Conservation (phyloP, 2,888 invertebrate genomes). For the Adelphocoris suturalis region DNA sequence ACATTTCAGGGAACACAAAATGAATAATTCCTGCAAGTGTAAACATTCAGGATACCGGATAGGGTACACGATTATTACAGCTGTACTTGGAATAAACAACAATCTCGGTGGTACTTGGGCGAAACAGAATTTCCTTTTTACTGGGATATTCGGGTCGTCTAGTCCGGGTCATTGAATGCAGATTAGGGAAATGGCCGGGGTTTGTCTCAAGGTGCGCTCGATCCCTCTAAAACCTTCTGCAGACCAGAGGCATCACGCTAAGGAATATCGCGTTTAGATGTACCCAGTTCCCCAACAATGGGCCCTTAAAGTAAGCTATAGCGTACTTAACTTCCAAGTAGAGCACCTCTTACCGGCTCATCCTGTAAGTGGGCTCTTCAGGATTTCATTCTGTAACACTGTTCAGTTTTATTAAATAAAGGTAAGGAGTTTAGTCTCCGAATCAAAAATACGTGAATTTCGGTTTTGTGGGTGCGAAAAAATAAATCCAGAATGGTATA, state of each 20-base stretch:
- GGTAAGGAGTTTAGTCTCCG: too few species aligned
- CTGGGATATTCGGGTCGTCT: constrained; percentile 46
- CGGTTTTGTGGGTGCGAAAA: too few species aligned
- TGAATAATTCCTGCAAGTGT: too few species aligned
- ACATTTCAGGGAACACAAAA: too few species aligned
- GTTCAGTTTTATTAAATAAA: not conserved
- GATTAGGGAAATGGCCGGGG: constrained; percentile 50
- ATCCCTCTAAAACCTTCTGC: not conserved
- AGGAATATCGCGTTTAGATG: constrained; percentile 45
- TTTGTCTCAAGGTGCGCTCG: constrained; percentile 37
- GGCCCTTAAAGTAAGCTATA: constrained; percentile 53
- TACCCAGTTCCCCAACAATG: constrained; percentile 55
- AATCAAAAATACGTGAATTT: too few species aligned
- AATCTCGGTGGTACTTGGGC: not conserved
- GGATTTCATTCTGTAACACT: not conserved
- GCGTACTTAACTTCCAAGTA: constrained; percentile 35
- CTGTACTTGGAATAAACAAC: not conserved
- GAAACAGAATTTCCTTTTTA: constrained; percentile 18
- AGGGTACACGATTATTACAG: too few species aligned
- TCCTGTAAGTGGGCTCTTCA: not conserved
- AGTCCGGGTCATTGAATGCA: constrained; percentile 47
- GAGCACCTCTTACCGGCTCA: not conserved
- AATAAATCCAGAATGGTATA: too few species aligned
- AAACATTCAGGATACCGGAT: too few species aligned
- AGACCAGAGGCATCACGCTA: not conserved